A percentile compares a stretch with the other conserved stretches of the same genome.
Conservation (phyloP, 2,113 vertebrate genomes). For the Mustela lutreola region DNA sequence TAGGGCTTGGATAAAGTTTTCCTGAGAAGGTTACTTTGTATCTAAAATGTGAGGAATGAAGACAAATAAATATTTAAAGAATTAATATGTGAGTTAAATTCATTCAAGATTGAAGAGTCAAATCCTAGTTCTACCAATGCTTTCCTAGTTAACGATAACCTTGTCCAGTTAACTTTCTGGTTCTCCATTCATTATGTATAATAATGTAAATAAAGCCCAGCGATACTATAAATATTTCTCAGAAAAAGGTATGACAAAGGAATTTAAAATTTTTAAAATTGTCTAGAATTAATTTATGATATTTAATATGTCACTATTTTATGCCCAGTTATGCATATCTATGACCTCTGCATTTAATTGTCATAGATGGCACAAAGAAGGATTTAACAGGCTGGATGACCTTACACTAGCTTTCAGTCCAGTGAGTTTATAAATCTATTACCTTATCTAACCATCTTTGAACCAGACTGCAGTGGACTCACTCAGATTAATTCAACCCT, state of each 20-base stretch:
- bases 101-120: background rate
- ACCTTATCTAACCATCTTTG: slow-evolving; percentile 61
- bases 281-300: background rate
- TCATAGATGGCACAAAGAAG: background rate
- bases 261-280: background rate
- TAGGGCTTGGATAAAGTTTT: background rate
- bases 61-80: background rate
- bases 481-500: slow-evolving; percentile 31
- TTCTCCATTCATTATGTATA: background rate
- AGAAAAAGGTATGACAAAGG: background rate
- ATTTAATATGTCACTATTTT: background rate
- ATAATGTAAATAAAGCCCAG: background rate
- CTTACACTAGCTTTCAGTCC: background rate
- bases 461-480: background rate
- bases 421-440: slow-evolving; percentile 51
- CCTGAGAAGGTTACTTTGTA: background rate
- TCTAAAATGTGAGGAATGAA: background rate
- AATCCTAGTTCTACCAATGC: background rate
- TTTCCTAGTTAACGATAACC: background rate
- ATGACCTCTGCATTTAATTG: background rate
- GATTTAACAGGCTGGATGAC: background rate
- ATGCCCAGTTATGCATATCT: background rate
- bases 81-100: background rate
- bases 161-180: background rate
- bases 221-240: background rate